phyloP scores from a whole-genome alignment of 2,888 invertebrate species.

The Nemurella pictetii region DNA sequence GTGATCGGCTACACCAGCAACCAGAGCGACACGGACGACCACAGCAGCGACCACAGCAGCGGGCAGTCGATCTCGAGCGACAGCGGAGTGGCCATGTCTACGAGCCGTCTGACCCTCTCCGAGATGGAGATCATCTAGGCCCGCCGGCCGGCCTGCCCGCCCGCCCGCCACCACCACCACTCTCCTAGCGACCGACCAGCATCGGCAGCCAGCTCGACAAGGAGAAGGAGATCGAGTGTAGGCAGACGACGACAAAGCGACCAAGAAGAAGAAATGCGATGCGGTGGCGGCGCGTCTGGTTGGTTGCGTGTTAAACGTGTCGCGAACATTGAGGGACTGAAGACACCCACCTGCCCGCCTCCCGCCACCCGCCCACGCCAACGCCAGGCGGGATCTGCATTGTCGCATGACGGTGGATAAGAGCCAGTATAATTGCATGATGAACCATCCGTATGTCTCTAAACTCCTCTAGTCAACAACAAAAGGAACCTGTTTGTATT shows the following conservation, averaged over 20 bases:
- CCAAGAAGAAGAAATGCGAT: neutral
- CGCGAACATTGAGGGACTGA: conserved; percentile 38
- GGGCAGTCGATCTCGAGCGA: conserved; percentile 64
- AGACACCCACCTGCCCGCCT: conserved; percentile 37
- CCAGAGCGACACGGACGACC: conserved; percentile 82
- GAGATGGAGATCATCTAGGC: conserved; percentile 55
- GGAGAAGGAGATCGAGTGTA: no score
- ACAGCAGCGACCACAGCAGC: conserved; percentile 72
- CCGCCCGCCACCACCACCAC: neutral
- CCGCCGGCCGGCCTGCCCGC: neutral
- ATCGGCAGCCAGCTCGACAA: neutral
- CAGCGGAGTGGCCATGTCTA: conserved; percentile 73
- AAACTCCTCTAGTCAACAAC: conserved; percentile 41
- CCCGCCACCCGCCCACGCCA: conserved; percentile 28
- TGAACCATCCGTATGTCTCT: conserved; percentile 38
- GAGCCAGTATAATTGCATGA: conserved; percentile 41
- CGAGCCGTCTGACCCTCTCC: conserved; percentile 65
- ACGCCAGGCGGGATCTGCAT: conserved; percentile 26
- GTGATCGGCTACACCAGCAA: conserved; percentile 84
- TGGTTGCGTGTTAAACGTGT: conserved; percentile 6
- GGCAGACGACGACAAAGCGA: neutral
- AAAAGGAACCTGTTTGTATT: conserved; percentile 39
- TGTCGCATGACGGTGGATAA: conserved; percentile 17
- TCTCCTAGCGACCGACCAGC: neutral
- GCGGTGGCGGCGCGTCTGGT: conserved; percentile 4